phyloP scores from a whole-genome alignment of 2,888 invertebrate species.

The Chromoteleia sp. region DNA sequence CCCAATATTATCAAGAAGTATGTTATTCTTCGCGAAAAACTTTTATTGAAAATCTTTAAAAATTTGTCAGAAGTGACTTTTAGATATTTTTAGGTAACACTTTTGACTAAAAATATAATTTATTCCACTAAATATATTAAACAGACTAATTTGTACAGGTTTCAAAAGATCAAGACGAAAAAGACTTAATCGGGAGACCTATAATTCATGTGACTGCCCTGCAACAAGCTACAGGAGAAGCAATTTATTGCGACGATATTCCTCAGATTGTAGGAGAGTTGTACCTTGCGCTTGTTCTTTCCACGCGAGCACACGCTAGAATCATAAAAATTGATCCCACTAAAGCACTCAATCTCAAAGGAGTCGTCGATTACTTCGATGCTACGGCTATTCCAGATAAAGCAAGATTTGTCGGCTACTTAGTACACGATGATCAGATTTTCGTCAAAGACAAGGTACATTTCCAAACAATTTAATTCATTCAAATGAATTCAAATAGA shows the following conservation, averaged over 20 bases:
- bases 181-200: constrained; percentile 92
- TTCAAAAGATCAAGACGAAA: constrained; percentile 86
- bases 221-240: constrained; percentile 95
- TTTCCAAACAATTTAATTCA: constrained; percentile 19
- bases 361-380: constrained; percentile 91
- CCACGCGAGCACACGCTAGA: constrained; percentile 92
- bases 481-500: neutral
- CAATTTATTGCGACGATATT: constrained; percentile 94
- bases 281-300: constrained; percentile 91
- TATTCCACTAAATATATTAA: neutral
- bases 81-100: no score
- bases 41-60: no score
- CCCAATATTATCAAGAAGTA: constrained; percentile 89
- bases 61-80: no score
- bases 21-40: no score
- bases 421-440: constrained; percentile 91
- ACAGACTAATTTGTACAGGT: constrained; percentile 76
- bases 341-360: constrained; percentile 90
- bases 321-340: constrained; percentile 90
- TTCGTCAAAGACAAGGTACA: constrained; percentile 90
- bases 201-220: constrained; percentile 91
- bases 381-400: constrained; percentile 89
- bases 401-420: constrained; percentile 88
- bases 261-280: constrained; percentile 91
- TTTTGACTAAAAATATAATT: no score